Evolutionary conservation across 2,113 vertebrate genomes (phyloP), one percentile per base, ranked within the genome.

Genomic region (Dromas ardeola): DNA sequence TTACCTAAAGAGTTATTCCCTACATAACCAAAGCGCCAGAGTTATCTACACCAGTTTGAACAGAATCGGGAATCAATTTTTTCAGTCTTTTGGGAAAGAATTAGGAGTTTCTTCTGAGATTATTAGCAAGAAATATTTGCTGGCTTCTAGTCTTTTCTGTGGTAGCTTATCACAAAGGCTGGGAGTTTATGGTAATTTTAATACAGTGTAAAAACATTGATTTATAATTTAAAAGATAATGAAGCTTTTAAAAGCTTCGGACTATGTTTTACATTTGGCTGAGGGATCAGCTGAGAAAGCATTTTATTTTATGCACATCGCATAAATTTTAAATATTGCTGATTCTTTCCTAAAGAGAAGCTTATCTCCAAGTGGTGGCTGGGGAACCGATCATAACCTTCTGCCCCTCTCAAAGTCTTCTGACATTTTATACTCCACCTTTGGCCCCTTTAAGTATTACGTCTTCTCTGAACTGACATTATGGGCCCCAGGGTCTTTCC

Each of bases 341-440:
- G 78, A 94, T 76, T 90, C 74, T 77, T 90, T 96, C 50, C 53
- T 81, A 62, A 92, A 80, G 66, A 81, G 49, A 72, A 72, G 71
- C 70, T 91, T 96, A 90, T 88, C 78, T 96, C 49, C 53, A 91
- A 85, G 74, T 30, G 17, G 66, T 90, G 65, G 45, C 82, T 90
- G 84, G 67, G 78, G 63, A 95, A 85, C 71, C 15, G 30, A 88
- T 43, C 52, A 27, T 80, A 76, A 93, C 36, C 58, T 85, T 63
- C 34, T 17, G 62, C 16, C 13, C 17, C 22, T 62, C 49, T 77
- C 49, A 82, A 91, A 94, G 56, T 66, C 62, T 88, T 95, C 87
- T 88, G 95, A 61, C 15, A 82, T 93, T 93, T 96, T 58, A 78
- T 88, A 29, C 30, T 66, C 42, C 14, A 32, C 2, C 17, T 88